Percentiles rank a stretch among this genome's conserved stretches.
Conservation (phyloP, 2,797 vertebrate genomes). For the Phalanger gymnotis region DNA sequence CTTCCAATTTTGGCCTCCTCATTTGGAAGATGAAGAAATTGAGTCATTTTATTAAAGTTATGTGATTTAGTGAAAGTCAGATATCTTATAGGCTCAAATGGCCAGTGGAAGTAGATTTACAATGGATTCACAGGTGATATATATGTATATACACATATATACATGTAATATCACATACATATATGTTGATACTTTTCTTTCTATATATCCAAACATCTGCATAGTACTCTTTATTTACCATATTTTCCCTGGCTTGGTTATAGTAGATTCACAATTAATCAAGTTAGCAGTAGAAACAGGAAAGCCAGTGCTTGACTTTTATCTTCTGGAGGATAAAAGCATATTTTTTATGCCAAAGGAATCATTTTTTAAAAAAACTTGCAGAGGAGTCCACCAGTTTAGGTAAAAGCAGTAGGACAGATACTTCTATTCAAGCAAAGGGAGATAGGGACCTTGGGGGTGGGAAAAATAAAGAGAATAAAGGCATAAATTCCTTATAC, state of each 20-base stretch:
- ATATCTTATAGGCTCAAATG: constrained; percentile 26
- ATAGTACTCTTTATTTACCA: constrained; percentile 54
- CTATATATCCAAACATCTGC: constrained; percentile 43
- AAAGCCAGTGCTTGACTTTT: constrained; percentile 67
- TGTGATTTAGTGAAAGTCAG: constrained; percentile 50
- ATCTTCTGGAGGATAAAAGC: constrained; percentile 48
- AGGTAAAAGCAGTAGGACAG: constrained; percentile 48
- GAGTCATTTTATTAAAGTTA: constrained; percentile 40
- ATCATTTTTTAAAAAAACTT: constrained; percentile 45
- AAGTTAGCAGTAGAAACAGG: constrained; percentile 58
- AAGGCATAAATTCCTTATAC: constrained; percentile 2
- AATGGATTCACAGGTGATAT: constrained; percentile 9
- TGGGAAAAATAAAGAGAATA: not conserved
- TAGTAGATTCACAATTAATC: constrained; percentile 64
- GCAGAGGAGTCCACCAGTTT: constrained; percentile 17
- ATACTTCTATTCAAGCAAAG: not conserved
- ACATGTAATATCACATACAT: not conserved
- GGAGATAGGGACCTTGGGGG: not conserved
- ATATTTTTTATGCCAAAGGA: constrained; percentile 65
- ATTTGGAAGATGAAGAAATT: constrained; percentile 49
- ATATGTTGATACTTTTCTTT: not conserved
- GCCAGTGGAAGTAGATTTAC: constrained; percentile 30
- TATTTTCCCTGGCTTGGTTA: constrained; percentile 60
- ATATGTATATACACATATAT: not conserved
- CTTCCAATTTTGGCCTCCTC: constrained; percentile 59